Evolutionary conservation across 64 coral and sea anemone species (phyloP).

Genomic region (Hydrozoanthus tunicans): DNA sequence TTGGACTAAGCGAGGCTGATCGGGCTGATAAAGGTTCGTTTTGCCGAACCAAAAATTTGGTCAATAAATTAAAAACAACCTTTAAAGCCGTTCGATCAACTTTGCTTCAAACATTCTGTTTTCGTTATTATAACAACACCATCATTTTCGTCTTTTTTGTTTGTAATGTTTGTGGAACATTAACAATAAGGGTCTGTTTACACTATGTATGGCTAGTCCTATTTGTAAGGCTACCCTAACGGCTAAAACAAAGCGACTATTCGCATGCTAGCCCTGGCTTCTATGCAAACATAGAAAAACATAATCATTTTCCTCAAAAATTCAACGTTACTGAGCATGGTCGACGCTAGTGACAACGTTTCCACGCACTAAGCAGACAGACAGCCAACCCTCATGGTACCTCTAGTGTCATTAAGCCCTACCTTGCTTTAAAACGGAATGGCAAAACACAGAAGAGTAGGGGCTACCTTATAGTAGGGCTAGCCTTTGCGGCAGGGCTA

Average conservation of each 20-base stretch:
- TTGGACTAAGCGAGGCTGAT: no score
- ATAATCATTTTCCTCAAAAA: neutral
- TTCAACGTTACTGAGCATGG: neutral
- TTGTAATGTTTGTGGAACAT: no score
- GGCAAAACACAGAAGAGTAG: conserved; percentile 5
- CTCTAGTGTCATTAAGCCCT: neutral
- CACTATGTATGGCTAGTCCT: neutral
- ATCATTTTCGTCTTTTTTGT: no score
- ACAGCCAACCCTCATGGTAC: neutral
- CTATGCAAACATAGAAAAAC: neutral
- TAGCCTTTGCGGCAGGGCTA: no score
- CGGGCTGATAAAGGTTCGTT: no score
- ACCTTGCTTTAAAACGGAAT: conserved; percentile 1
- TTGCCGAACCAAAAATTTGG: no score
- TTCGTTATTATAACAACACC: no score
- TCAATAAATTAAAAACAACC: no score
- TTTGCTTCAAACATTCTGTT: no score
- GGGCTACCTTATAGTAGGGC: no score
- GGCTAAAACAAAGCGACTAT: neutral
- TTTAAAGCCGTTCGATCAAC: no score
- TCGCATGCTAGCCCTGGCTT: neutral
- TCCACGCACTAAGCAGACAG: neutral
- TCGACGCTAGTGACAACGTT: neutral
- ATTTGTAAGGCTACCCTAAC: neutral
- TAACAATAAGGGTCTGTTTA: no score